phyloP scores from a whole-genome alignment of 1,140 invertebrate genomes.

The Trachymyrmex cornetzi region DNA sequence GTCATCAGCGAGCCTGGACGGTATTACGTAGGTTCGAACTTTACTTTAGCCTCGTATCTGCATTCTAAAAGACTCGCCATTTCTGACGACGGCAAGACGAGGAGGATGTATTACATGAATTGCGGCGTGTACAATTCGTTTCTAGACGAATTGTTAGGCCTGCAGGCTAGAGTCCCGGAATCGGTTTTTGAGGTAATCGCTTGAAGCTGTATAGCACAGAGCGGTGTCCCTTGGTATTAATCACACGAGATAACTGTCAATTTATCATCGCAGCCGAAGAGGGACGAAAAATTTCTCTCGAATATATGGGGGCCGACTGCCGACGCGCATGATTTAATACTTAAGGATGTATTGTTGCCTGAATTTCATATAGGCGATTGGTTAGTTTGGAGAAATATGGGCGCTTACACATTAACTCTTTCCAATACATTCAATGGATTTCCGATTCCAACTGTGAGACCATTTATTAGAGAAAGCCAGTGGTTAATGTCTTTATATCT shows the following conservation, averaged over 20 bases:
- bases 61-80: slow-evolving; percentile 88
- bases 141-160: slow-evolving; percentile 79
- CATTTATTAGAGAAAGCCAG: slow-evolving; percentile 78
- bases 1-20: slow-evolving; percentile 92
- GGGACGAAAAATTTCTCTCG: slow-evolving; percentile 77
- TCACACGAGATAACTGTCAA: neutral
- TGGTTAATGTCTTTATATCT: slow-evolving; percentile 61
- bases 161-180: slow-evolving; percentile 73
- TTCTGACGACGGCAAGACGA: slow-evolving; percentile 72
- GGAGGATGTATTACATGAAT: slow-evolving; percentile 90
- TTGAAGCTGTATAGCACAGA: neutral
- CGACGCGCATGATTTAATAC: slow-evolving; percentile 88
- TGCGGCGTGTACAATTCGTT: slow-evolving; percentile 93
- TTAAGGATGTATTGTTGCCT: slow-evolving; percentile 85
- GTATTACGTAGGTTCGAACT: slow-evolving; percentile 90
- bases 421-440: slow-evolving; percentile 89
- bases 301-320: slow-evolving; percentile 90
- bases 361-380: slow-evolving; percentile 88
- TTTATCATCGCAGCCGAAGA: slow-evolving; percentile 29
- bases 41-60: slow-evolving; percentile 89
- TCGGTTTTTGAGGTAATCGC: slow-evolving; percentile 83
- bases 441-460: slow-evolving; percentile 84
- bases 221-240: neutral
- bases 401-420: slow-evolving; percentile 88
- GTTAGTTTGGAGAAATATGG: slow-evolving; percentile 88